Percentiles rank a stretch among this genome's conserved stretches.
phyloP scores from a whole-genome alignment of 2,113 vertebrate species.

The Pionites leucogaster region DNA sequence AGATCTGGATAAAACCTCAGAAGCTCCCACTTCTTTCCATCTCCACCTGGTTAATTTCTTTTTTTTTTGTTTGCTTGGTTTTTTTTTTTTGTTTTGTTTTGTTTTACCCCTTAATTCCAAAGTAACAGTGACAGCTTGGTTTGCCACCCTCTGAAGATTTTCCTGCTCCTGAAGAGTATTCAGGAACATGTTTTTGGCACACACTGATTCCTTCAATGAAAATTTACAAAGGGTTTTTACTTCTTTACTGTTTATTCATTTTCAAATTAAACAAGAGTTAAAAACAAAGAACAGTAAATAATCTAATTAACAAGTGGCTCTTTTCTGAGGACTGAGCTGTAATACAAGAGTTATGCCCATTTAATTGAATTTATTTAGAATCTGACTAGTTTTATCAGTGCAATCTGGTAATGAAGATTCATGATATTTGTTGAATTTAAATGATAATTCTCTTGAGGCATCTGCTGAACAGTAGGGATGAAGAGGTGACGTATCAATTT shows the following conservation, averaged over 20 bases:
- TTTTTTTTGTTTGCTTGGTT: background rate
- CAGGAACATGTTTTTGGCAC: background rate
- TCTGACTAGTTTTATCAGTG: background rate
- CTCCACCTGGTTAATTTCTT: background rate
- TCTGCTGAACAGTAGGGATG: background rate
- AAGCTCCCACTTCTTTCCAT: background rate
- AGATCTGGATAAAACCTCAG: background rate
- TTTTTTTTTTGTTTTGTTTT: background rate
- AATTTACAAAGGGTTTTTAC: background rate
- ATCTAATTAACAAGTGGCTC: conserved; percentile 1
- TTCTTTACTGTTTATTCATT: background rate
- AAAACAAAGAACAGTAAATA: conserved; percentile 16
- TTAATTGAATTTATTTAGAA: conserved; percentile 7
- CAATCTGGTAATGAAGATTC: conserved; percentile 19
- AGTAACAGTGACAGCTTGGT: background rate
- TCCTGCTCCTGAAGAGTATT: background rate
- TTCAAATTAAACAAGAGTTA: background rate
- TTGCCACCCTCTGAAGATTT: background rate
- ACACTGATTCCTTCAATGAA: background rate
- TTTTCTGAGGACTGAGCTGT: background rate
- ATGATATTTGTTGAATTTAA: conserved; percentile 11
- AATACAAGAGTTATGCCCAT: background rate
- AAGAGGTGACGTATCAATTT: background rate
- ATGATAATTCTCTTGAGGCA: background rate
- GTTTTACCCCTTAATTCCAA: background rate